Evolutionary conservation across 2,797 vertebrate species (phyloP), one percentile per base, ranked within the genome.

Genomic region (Mycteria americana): DNA sequence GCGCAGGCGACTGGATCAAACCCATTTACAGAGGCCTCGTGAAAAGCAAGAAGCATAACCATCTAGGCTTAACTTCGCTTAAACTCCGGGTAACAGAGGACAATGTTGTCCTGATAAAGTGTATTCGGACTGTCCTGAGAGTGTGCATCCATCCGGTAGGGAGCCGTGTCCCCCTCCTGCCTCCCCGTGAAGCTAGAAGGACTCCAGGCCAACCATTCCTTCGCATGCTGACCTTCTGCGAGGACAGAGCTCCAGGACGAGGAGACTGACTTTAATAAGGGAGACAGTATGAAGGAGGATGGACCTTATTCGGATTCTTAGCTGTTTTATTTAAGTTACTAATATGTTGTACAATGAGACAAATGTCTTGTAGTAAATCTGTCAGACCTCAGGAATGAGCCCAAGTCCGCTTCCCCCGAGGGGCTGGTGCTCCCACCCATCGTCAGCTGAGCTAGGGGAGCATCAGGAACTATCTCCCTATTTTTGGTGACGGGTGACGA

Each of bases 321-420:
- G 27, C 64, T 57, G 43, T 4, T 75, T 41, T 60, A 15, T 50
- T 60, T 21, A 14, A 51, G 64, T 31, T 62, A 33, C 37, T 21
- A 4, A 21, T 21, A 13, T 1, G 13, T 43, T 50, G 51, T 64
- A n/a, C 28, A 18, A 5, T 15, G 51, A 43, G 75, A 57, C 28
- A 22, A 23, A 43, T 10, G 31, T 14, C 75, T 53, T 2, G 0
- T 1, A 28, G 9, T 35, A 3, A 18, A 4, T 62, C 8, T 3
- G 21, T 53, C 51, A 18, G 56, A 39, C 45, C 56, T 46, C 7
- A 1, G 50, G 62, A 65, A 3, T 75, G 60, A 59, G 35, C 64
- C 73, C 31, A 27, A 7, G 33, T 35, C 9, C n/a, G 41, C 11
- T 19, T 89, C 13, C 31, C 33, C 39, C 10, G 9, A 10, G 33